These are phyloP conservation scores for Lutjanus campechanus DNA, from an alignment of 2,797 vertebrate species.

Conservation along the genomic window DNA sequence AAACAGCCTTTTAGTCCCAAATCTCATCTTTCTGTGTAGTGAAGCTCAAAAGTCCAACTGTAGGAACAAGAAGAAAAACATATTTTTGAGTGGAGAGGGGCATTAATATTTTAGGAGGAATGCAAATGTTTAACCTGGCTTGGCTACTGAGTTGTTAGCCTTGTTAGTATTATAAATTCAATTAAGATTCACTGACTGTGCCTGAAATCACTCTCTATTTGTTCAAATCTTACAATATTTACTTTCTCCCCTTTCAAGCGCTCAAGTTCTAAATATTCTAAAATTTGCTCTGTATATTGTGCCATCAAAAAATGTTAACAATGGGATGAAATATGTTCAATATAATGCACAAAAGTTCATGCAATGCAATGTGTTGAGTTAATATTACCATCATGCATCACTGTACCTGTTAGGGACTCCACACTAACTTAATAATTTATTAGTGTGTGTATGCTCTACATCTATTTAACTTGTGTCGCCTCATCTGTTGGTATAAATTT, in stretches of 20 bases:
- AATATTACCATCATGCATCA: background rate
- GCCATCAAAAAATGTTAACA: background rate
- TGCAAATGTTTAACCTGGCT: background rate
- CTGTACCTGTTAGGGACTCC: background rate
- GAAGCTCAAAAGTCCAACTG: no score
- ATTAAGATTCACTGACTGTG: background rate
- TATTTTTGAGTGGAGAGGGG: no score
- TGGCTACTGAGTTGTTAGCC: background rate
- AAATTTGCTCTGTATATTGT: background rate
- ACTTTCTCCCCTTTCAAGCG: background rate
- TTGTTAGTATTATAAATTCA: background rate
- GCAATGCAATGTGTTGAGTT: background rate
- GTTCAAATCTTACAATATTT: constrained; percentile 1
- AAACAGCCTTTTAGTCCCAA: no score
- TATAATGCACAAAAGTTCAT: background rate
- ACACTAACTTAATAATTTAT: background rate
- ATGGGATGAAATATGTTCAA: background rate
- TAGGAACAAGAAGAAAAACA: no score
- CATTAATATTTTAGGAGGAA: background rate
- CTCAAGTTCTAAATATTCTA: background rate
- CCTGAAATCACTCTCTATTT: background rate
- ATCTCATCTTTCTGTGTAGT: no score
- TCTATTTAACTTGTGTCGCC: background rate
- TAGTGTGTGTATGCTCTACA: background rate
- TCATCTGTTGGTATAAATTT: background rate